Evolutionary conservation across 2,888 invertebrate genomes (phyloP), one percentile per base, ranked within the genome.

Genomic region (Zhuqinia jingwanae): DNA sequence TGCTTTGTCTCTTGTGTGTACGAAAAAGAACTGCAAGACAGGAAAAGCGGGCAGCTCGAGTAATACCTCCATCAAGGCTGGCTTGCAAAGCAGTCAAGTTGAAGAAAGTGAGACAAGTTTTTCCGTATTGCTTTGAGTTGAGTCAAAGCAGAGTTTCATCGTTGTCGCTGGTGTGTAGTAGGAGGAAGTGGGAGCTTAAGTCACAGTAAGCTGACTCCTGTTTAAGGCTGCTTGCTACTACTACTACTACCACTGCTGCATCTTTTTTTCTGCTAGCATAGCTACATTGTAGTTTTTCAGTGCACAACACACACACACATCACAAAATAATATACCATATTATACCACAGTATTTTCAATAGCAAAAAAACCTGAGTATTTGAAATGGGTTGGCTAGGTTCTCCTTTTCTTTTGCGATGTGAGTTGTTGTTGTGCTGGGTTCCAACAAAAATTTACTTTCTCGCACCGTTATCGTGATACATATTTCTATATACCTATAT

Each of bases 101-200:
- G 75, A 75, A 85, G 50, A 79, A 85, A 85, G 83, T 77, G 83
- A 85, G 63, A 70, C 70, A 73, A 81, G 80, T 75, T 76, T 76
- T 36, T 36, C 36, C n/a, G n/a, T n/a, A n/a, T n/a, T n/a, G 75
- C 56, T 56, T 53, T 76, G 75, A 30, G 36, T 20, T n/a, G 75
- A 27, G 56, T 36, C 53, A 76, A 76, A 76, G 17, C 17, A 36
- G 17, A 45, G 68, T 68, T 68, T 65, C 17, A 15, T 5, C 2
- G 58, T 53, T 2, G 53, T 17, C 8, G n/a, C n/a, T n/a, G n/a
- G n/a, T 36, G 36, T 36, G 53, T 60, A 10, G 60, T 15, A 36
- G 2, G 63, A 13, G n/a, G 63, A 63, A 30, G 30, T 27, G 20
- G 11, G 27, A 42, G n/a, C 36, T 13, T 42, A 1, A 68, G 22